A percentile compares a stretch with the other conserved stretches of the same genome.
phyloP scores from a whole-genome alignment of 2,113 vertebrate genomes.

The Alectura lathami region DNA sequence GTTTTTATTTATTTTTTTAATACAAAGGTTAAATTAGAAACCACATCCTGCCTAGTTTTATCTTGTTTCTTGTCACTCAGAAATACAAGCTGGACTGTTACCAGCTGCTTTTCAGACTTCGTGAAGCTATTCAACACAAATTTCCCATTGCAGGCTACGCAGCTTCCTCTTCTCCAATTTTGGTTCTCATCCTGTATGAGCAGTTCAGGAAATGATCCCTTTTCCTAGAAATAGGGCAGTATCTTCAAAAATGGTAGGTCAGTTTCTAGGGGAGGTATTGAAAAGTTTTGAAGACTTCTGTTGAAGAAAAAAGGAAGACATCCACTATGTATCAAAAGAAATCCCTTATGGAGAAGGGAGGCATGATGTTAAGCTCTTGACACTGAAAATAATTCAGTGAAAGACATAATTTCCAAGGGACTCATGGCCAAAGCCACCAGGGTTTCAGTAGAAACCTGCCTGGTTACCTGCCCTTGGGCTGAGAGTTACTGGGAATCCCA shows the following conservation, averaged over 20 bases:
- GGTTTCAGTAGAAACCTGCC: neutral
- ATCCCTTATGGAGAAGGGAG: neutral
- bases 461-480: neutral
- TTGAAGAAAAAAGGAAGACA: neutral
- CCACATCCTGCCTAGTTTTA: neutral
- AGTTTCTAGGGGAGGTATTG: neutral
- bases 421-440: neutral
- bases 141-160: neutral
- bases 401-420: neutral
- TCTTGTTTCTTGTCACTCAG: neutral
- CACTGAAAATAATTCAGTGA: neutral
- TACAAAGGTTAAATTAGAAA: too few relatives aligned
- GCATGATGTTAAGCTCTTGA: neutral
- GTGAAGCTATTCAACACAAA: neutral
- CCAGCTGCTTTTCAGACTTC: neutral
- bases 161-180: neutral
- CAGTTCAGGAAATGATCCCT: neutral
- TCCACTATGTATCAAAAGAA: neutral
- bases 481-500: neutral
- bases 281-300: neutral
- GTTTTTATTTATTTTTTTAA: too few relatives aligned
- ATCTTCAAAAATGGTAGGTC: fast-evolving
- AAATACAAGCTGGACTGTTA: neutral
- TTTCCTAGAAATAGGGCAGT: neutral
- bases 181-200: neutral